phyloP scores from a whole-genome alignment of 2,113 vertebrate genomes.

The Istiophorus platypterus region DNA sequence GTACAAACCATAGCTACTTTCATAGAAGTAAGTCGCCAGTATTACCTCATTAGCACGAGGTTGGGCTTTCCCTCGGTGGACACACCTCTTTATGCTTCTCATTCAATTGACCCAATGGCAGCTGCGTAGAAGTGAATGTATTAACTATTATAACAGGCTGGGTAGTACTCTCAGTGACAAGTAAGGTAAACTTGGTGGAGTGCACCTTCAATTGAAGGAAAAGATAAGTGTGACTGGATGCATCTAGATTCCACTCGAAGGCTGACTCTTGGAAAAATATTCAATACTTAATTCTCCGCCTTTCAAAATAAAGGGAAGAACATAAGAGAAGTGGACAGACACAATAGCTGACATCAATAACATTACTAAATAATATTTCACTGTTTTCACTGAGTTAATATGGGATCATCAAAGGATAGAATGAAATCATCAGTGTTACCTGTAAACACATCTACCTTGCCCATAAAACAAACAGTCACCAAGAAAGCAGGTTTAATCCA shows the following conservation, averaged over 20 bases:
- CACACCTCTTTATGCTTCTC: too few relatives aligned
- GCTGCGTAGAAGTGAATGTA: too few relatives aligned
- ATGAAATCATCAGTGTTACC: slow-evolving; percentile 21
- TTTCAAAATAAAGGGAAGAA: neutral
- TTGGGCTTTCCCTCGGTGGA: too few relatives aligned
- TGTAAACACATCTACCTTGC: slow-evolving; percentile 20
- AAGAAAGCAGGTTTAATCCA: slow-evolving; percentile 3
- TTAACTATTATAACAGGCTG: neutral
- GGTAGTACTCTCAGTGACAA: neutral
- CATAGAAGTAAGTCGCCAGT: too few relatives aligned
- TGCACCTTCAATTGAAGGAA: neutral
- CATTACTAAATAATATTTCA: neutral
- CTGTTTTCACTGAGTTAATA: slow-evolving; percentile 8
- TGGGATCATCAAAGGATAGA: slow-evolving; percentile 13
- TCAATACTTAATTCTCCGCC: neutral
- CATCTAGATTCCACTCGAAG: neutral
- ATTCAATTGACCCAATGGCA: too few relatives aligned
- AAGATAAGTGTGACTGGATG: neutral
- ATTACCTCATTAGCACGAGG: too few relatives aligned
- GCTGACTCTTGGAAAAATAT: neutral
- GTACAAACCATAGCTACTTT: too few relatives aligned
- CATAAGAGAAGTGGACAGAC: neutral
- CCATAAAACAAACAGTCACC: slow-evolving; percentile 54
- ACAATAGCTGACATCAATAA: neutral
- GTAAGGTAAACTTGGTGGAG: neutral